Conservation (phyloP, 2,113 vertebrate species). For the Micronycteris hirsuta region DNA sequence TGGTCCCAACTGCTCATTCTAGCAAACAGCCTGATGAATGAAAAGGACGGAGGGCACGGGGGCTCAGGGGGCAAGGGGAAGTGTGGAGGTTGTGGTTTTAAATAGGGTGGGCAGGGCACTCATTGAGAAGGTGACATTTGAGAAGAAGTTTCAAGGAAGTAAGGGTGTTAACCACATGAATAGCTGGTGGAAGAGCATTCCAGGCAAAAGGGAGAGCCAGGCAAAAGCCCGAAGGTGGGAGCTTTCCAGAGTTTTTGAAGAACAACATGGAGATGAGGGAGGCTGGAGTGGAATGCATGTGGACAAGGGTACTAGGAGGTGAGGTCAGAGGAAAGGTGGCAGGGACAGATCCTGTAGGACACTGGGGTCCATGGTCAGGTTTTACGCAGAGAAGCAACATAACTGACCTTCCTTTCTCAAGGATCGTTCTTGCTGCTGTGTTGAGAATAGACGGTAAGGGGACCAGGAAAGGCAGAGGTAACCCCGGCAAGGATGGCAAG, state of each 20-base stretch:
- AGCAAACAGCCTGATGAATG: neutral
- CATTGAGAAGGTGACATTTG: neutral
- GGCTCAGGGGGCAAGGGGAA: neutral
- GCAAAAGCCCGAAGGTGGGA: neutral
- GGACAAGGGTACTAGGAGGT: accelerated
- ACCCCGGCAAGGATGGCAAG: neutral
- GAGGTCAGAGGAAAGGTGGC: neutral
- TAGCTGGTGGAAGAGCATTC: neutral
- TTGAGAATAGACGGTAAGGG: neutral
- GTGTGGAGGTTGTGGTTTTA: neutral
- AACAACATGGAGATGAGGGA: neutral
- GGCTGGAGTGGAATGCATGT: too few species aligned
- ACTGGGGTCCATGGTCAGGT: neutral
- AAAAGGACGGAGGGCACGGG: neutral
- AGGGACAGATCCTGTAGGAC: neutral
- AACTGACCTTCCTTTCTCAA: neutral
- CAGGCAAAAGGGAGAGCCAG: neutral
- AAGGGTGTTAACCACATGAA: neutral
- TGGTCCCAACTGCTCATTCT: neutral
- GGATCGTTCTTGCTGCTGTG: neutral
- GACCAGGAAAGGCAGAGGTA: neutral
- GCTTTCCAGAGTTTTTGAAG: neutral
- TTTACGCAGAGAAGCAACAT: neutral
- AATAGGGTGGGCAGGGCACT: neutral
- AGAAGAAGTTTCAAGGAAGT: neutral